Conservation (phyloP, 2,113 vertebrate genomes). For the Paralichthys olivaceus region DNA sequence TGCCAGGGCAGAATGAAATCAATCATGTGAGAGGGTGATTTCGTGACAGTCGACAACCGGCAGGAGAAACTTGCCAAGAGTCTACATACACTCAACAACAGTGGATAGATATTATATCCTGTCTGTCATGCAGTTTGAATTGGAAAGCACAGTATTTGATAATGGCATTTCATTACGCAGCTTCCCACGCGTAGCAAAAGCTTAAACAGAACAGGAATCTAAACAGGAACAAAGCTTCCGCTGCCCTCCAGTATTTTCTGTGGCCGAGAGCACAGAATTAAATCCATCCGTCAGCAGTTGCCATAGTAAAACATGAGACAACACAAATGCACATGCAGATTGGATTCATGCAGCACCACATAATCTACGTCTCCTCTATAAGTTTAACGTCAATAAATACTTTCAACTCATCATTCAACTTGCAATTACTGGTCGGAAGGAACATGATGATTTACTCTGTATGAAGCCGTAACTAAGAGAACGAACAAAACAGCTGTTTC, state of each 20-base stretch:
- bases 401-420: not conserved
- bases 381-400: not conserved
- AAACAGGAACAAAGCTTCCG: slow-evolving; percentile 48
- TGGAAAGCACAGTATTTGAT: not conserved
- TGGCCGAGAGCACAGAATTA: slow-evolving; percentile 58
- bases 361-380: not conserved
- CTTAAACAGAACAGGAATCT: slow-evolving; percentile 8
- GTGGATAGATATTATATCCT: not conserved
- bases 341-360: not conserved
- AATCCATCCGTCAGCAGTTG: slow-evolving; percentile 73
- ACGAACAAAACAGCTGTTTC: not conserved
- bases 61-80: slow-evolving; percentile 6
- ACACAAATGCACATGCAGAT: slow-evolving; percentile 28
- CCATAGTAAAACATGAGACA: slow-evolving; percentile 23
- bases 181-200: not conserved
- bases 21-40: slow-evolving; percentile 16
- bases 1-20: slow-evolving; percentile 15
- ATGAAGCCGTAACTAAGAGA: too few relatives aligned
- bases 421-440: not conserved
- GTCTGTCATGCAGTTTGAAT: not conserved
- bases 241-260: slow-evolving; percentile 60
- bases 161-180: not conserved
- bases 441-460: too few relatives aligned
- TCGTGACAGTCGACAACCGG: not conserved
- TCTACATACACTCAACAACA: not conserved